These are phyloP conservation scores for Prietella phreatophila DNA, from an alignment of 2,113 vertebrate genomes.

Conservation along the genomic window DNA sequence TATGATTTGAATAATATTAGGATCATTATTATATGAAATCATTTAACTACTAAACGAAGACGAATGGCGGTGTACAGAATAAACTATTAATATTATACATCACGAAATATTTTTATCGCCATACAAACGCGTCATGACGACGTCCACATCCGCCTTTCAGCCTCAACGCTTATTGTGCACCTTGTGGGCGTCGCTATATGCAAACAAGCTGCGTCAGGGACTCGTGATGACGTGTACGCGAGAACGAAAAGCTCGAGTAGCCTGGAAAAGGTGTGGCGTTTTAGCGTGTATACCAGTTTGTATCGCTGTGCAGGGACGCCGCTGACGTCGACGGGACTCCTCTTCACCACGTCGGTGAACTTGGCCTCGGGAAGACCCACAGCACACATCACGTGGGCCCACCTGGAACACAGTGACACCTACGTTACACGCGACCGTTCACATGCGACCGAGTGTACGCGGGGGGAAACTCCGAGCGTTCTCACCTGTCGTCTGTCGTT, in stretches of 20 bases:
- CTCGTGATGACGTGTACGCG: too few relatives aligned
- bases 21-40: too few relatives aligned
- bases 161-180: too few relatives aligned
- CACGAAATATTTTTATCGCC: background rate
- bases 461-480: background rate
- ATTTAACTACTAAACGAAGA: too few relatives aligned
- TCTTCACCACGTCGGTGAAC: conserved; percentile 85
- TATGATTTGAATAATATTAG: too few relatives aligned
- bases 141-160: background rate
- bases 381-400: conserved; percentile 95
- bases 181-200: background rate
- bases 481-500: conserved; percentile 90
- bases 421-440: background rate
- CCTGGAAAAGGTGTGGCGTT: background rate
- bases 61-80: too few relatives aligned
- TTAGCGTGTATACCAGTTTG: conserved; percentile 83
- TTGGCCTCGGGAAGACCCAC: conserved; percentile 91
- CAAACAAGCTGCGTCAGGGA: too few relatives aligned
- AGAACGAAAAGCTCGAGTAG: too few relatives aligned
- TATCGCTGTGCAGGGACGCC: conserved; percentile 90
- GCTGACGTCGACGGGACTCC: conserved; percentile 87
- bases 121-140: background rate
- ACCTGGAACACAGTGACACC: conserved; percentile 70
- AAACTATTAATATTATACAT: too few relatives aligned
- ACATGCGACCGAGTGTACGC: background rate